A percentile compares a stretch with the other conserved stretches of the same genome.
Evolutionary conservation across 1,140 invertebrate genomes (phyloP).

Genomic region (Lepidotrigona ventralis): DNA sequence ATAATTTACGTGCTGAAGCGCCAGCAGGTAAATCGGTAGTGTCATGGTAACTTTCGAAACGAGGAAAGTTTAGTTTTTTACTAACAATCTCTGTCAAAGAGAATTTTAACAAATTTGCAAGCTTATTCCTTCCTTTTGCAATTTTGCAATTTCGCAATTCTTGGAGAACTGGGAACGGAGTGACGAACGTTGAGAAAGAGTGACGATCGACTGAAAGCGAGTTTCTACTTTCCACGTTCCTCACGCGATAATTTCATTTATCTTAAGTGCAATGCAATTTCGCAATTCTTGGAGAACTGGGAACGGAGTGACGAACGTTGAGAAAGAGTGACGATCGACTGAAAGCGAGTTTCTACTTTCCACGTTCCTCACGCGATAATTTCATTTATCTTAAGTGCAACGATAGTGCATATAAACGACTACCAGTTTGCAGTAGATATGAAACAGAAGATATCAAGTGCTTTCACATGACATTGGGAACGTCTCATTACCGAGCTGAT

Average conservation of each 20-base stretch:
- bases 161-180: no score
- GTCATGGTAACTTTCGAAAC: not conserved
- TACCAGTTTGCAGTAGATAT: not conserved
- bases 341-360: not conserved
- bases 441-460: not conserved
- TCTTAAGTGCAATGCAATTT: not conserved
- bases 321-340: not conserved
- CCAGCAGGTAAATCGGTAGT: not conserved
- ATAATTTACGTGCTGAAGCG: conserved; percentile 10
- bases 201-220: not conserved
- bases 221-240: not conserved
- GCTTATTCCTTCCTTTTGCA: not conserved
- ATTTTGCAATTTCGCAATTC: not conserved
- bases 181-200: not conserved
- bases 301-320: not conserved
- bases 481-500: not conserved
- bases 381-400: conserved; percentile 15
- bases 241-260: not conserved
- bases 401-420: not conserved
- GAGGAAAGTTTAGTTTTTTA: not conserved
- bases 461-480: not conserved
- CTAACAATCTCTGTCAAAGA: not conserved
- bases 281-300: not conserved
- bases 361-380: not conserved
- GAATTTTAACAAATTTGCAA: no score